A percentile compares a stretch with the other conserved stretches of the same genome.
Evolutionary conservation across 1,140 invertebrate species (phyloP).

Genomic region (Plectus sambesii): DNA sequence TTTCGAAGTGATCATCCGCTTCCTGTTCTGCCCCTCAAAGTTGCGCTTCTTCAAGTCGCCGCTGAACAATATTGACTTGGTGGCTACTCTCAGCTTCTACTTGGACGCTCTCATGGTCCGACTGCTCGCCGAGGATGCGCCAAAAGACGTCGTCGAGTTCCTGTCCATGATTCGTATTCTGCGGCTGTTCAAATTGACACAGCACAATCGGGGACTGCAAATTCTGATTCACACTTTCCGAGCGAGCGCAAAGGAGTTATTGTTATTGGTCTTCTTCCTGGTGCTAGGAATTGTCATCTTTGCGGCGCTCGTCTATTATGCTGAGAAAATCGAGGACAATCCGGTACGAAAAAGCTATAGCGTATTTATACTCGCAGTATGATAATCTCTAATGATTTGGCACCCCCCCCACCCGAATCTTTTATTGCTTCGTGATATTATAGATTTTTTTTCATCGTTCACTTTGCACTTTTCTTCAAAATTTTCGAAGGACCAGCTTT

Average conservation of each 20-base stretch:
- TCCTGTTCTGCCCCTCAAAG: slow-evolving; percentile 72
- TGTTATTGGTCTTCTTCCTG: slow-evolving; percentile 75
- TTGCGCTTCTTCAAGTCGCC: slow-evolving; percentile 76
- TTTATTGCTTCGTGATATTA: neutral
- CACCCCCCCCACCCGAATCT: no score
- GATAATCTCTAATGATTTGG: no score
- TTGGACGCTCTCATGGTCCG: slow-evolving; percentile 49
- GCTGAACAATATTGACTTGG: slow-evolving; percentile 80
- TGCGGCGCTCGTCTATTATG: slow-evolving; percentile 89
- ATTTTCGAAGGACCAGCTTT: slow-evolving; percentile 2
- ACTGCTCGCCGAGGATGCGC: slow-evolving; percentile 55
- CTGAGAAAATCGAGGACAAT: slow-evolving; percentile 62
- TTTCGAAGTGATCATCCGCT: slow-evolving; percentile 73
- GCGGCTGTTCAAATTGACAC: slow-evolving; percentile 90
- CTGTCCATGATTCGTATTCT: slow-evolving; percentile 97
- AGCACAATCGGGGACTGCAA: slow-evolving; percentile 86
- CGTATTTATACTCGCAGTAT: no score
- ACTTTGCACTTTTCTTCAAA: slow-evolving; percentile 3
- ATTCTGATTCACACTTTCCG: slow-evolving; percentile 92
- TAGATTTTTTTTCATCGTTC: slow-evolving; percentile 1
- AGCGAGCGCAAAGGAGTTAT: slow-evolving; percentile 91
- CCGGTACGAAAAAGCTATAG: slow-evolving; percentile 64
- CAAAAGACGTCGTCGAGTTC: slow-evolving; percentile 82
- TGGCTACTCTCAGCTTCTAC: slow-evolving; percentile 86
- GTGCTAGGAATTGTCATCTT: slow-evolving; percentile 91